A percentile compares a stretch with the other conserved stretches of the same genome.
Evolutionary conservation across 2,113 vertebrate genomes (phyloP).

Genomic region (Climacteris rufus): DNA sequence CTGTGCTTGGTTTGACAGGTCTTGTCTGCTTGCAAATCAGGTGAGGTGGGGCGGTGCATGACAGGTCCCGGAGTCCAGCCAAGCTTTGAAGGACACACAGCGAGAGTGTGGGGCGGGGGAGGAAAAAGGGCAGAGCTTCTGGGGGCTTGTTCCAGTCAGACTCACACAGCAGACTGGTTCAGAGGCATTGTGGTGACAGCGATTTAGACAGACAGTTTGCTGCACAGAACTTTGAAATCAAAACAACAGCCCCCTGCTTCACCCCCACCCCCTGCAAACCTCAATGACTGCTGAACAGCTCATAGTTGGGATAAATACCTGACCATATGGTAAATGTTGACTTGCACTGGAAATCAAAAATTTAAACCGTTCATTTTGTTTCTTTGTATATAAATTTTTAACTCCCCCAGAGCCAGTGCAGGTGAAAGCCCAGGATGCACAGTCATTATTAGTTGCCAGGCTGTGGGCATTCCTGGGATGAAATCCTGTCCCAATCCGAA

Average conservation of each 20-base stretch:
- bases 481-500: not conserved
- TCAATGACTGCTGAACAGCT: not conserved
- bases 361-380: conserved; percentile 7
- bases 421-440: not conserved
- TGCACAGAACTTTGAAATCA: conserved; percentile 11
- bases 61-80: not conserved
- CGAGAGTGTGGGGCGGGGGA: not conserved
- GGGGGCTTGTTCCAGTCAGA: not conserved
- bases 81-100: not conserved
- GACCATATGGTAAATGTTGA: conserved; percentile 49
- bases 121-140: not conserved
- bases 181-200: not conserved
- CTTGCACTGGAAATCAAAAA: conserved; percentile 30
- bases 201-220: not conserved
- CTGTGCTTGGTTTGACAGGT: not conserved
- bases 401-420: not conserved
- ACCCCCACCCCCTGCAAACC: not conserved
- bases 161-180: not conserved
- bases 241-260: conserved; percentile 10
- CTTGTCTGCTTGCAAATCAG: not conserved
- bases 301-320: conserved; percentile 24
- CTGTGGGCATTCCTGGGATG: not conserved
- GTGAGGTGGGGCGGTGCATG: not conserved
- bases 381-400: conserved; percentile 6
- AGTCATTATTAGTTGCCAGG: not conserved